phyloP scores from a whole-genome alignment of 2,888 invertebrate genomes.

The Synergus itoensis region DNA sequence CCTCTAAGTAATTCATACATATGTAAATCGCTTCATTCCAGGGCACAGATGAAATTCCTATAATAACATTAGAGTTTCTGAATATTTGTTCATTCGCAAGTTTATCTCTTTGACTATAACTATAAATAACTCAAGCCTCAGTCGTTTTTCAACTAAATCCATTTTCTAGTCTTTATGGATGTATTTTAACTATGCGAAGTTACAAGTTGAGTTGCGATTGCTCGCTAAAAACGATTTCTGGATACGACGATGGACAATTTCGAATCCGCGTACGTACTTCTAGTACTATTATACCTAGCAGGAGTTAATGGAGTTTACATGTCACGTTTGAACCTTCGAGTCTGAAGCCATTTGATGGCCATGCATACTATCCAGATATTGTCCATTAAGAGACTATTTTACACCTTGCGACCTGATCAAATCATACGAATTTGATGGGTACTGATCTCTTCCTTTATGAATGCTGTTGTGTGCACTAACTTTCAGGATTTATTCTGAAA shows the following conservation, averaged over 20 bases:
- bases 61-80: background rate
- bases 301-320: conserved; percentile 53
- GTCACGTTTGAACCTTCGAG: conserved; percentile 50
- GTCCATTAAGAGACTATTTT: background rate
- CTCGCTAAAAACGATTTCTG: background rate
- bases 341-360: conserved; percentile 43
- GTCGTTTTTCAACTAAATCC: background rate
- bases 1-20: background rate
- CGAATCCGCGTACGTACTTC: background rate
- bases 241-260: background rate
- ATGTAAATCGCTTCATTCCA: background rate
- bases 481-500: background rate
- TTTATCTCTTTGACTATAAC: background rate
- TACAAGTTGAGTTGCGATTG: background rate
- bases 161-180: background rate
- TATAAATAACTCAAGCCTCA: background rate
- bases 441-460: background rate
- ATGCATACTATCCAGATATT: background rate
- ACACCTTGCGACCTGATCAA: background rate
- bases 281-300: conserved; percentile 8
- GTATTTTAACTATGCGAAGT: background rate
- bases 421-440: background rate
- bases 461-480: too few relatives aligned
- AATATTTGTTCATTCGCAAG: background rate
- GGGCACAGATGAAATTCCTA: background rate